These are phyloP conservation scores for Drosophila ezoana DNA, from an alignment of 2,888 invertebrate species.

Conservation along the genomic window DNA sequence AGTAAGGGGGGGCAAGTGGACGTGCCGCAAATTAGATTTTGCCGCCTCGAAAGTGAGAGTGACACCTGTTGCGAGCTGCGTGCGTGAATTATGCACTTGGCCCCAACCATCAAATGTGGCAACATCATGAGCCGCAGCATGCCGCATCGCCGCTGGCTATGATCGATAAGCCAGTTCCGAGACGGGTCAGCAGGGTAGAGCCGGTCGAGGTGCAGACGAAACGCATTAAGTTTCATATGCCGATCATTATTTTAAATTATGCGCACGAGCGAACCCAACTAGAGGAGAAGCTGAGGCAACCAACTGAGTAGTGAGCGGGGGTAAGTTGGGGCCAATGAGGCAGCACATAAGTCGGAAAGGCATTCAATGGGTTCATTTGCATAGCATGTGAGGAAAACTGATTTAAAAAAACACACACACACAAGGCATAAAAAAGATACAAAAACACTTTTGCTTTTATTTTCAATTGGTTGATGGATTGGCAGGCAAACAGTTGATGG, in stretches of 20 bases:
- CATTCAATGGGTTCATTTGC: constrained; percentile 71
- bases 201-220: constrained; percentile 56
- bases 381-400: constrained; percentile 65
- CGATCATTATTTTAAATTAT: constrained; percentile 79
- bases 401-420: constrained; percentile 24
- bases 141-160: constrained; percentile 42
- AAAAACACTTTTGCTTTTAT: constrained; percentile 55
- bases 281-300: neutral
- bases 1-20: constrained; percentile 3
- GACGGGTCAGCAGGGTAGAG: constrained; percentile 29
- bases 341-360: constrained; percentile 69
- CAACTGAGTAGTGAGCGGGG: neutral
- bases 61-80: constrained; percentile 66
- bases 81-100: constrained; percentile 56
- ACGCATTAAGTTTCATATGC: constrained; percentile 78
- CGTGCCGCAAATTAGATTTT: constrained; percentile 49
- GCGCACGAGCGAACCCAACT: constrained; percentile 72
- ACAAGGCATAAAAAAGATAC: constrained; percentile 1
- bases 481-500: constrained; percentile 63
- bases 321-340: constrained; percentile 26
- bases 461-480: constrained; percentile 64
- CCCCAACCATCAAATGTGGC: constrained; percentile 53
- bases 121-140: constrained; percentile 51
- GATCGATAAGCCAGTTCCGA: constrained; percentile 67
- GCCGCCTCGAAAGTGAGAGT: constrained; percentile 72